Conservation (phyloP, 2,113 vertebrate genomes). For the Sakesphorus luctuosus region DNA sequence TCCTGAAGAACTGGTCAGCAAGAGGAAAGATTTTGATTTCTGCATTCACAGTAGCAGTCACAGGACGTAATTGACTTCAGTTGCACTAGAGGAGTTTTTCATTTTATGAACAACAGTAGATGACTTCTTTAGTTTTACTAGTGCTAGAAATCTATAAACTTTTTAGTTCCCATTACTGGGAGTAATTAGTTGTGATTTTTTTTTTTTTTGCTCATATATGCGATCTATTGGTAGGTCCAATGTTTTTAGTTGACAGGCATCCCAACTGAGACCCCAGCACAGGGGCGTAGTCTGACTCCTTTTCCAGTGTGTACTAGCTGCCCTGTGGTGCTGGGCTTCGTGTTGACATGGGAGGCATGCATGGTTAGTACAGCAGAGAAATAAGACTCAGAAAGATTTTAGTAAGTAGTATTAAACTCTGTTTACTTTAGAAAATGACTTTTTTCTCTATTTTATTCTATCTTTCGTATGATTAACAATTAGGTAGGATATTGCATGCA, state of each 20-base stretch:
- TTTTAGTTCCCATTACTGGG: not conserved
- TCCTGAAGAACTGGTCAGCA: not conserved
- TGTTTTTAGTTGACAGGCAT: not conserved
- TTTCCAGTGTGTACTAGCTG: not conserved
- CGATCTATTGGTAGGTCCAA: not conserved
- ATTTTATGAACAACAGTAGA: not conserved
- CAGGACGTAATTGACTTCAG: not conserved
- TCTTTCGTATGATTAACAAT: not conserved
- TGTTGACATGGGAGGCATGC: not conserved
- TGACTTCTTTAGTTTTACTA: not conserved
- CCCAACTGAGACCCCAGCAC: not conserved
- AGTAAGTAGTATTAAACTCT: not conserved
- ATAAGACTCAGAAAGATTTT: not conserved
- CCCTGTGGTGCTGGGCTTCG: not conserved
- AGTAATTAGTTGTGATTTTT: not conserved
- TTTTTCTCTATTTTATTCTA: not conserved
- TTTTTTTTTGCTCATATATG: not conserved
- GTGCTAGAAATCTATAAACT: not conserved
- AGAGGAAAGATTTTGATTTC: not conserved
- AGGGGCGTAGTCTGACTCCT: not conserved
- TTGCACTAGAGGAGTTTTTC: not conserved
- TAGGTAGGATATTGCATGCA: not conserved
- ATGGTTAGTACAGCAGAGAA: not conserved
- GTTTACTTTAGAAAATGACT: not conserved
- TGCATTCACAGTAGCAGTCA: not conserved